Conservation (phyloP, 2,113 vertebrate genomes). For the Mobula hypostoma region DNA sequence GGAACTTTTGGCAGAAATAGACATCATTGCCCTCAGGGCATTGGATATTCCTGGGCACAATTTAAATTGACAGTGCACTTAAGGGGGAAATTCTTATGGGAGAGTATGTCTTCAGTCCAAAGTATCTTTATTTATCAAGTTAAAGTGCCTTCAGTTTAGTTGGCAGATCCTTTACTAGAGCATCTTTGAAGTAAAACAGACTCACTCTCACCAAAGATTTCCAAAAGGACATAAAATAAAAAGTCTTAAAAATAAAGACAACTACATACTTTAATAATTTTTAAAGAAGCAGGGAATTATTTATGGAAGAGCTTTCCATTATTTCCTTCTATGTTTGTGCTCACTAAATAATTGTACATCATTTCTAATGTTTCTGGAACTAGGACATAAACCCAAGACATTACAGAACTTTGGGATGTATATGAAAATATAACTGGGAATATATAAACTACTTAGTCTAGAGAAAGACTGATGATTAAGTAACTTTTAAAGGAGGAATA, state of each 20-base stretch:
- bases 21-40: background rate
- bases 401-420: background rate
- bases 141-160: background rate
- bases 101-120: background rate
- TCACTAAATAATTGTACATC: background rate
- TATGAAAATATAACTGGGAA: background rate
- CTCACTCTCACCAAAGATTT: background rate
- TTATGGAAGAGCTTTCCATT: background rate
- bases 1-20: background rate
- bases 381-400: background rate
- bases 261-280: background rate
- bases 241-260: background rate
- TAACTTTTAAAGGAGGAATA: background rate
- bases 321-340: background rate
- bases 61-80: background rate
- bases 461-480: background rate
- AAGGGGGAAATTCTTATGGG: background rate
- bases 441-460: background rate
- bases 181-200: background rate
- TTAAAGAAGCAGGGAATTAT: background rate
- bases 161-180: background rate
- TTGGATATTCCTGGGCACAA: background rate
- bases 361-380: background rate
- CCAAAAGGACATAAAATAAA: background rate
- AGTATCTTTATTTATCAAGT: background rate